A percentile compares a stretch with the other conserved stretches of the same genome.
phyloP scores from a whole-genome alignment of 1,140 invertebrate genomes.

The Patella vulgata region DNA sequence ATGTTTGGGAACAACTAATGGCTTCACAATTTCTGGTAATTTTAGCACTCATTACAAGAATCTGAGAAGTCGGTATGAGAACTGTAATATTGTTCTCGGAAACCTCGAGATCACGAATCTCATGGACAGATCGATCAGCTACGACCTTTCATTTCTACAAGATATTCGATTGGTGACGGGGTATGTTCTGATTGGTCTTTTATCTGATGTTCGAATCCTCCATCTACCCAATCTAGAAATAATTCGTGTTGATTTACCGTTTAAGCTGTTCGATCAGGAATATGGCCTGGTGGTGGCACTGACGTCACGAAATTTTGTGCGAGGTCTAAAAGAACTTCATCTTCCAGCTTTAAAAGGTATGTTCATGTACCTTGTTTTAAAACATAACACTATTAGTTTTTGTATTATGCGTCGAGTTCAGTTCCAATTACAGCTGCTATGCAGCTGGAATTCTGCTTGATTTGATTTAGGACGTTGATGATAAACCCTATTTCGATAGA shows the following conservation, averaged over 20 bases:
- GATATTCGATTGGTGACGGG: constrained; percentile 42
- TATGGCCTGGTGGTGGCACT: constrained; percentile 42
- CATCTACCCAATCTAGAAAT: constrained; percentile 33
- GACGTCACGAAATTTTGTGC: constrained; percentile 28
- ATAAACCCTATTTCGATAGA: no score
- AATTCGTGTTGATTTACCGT: constrained; percentile 35
- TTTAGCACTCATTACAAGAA: not conserved
- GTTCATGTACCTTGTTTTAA: not conserved
- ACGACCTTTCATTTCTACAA: constrained; percentile 41
- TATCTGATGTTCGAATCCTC: constrained; percentile 31
- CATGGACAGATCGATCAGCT: constrained; percentile 32
- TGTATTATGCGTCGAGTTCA: no score
- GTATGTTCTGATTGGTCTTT: constrained; percentile 40
- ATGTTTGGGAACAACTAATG: constrained; percentile 5
- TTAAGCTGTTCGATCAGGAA: constrained; percentile 24
- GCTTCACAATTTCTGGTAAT: constrained; percentile 6
- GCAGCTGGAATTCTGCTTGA: no score
- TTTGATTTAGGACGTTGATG: no score
- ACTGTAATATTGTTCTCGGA: constrained; percentile 96
- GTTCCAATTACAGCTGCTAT: no score
- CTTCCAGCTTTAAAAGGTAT: constrained; percentile 36
- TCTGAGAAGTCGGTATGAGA: constrained; percentile 80
- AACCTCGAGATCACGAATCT: constrained; percentile 81
- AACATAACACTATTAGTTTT: no score
- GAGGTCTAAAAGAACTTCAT: constrained; percentile 35